Percentiles rank a stretch among this genome's conserved stretches.
Conservation (phyloP, 2,113 vertebrate genomes). For the Bos indicus region DNA sequence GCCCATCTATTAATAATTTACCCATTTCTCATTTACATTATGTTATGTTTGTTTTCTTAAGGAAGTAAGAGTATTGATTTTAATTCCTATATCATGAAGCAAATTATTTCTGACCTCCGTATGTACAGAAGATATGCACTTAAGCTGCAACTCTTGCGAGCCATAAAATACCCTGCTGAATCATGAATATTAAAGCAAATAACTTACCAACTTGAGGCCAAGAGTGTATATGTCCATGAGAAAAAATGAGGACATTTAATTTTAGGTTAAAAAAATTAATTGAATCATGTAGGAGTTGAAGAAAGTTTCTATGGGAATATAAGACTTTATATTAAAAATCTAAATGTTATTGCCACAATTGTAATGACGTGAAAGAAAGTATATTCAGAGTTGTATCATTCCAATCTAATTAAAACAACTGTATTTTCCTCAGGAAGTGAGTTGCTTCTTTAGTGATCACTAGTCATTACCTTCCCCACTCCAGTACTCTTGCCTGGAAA, state of each 20-base stretch:
- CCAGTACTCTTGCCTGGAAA: too few relatives aligned
- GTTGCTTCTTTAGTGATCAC: neutral
- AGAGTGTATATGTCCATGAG: neutral
- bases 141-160: conserved; percentile 44
- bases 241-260: conserved; percentile 29
- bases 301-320: conserved; percentile 1
- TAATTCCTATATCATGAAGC: conserved; percentile 72
- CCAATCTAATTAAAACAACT: neutral
- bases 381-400: neutral
- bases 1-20: conserved; percentile 72
- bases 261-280: neutral
- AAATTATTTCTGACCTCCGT: conserved; percentile 74
- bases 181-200: conserved; percentile 66
- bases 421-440: conserved; percentile 3
- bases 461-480: neutral
- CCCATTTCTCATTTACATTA: conserved; percentile 67
- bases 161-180: conserved; percentile 58
- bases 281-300: conserved; percentile 1
- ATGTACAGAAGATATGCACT: conserved; percentile 65
- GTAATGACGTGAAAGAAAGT: neutral
- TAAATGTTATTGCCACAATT: neutral
- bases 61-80: conserved; percentile 75
- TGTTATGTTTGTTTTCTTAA: conserved; percentile 68
- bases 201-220: conserved; percentile 38
- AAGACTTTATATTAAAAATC: neutral